phyloP scores from a whole-genome alignment of 2,888 invertebrate species.

The Gymnosoma rotundatum region DNA sequence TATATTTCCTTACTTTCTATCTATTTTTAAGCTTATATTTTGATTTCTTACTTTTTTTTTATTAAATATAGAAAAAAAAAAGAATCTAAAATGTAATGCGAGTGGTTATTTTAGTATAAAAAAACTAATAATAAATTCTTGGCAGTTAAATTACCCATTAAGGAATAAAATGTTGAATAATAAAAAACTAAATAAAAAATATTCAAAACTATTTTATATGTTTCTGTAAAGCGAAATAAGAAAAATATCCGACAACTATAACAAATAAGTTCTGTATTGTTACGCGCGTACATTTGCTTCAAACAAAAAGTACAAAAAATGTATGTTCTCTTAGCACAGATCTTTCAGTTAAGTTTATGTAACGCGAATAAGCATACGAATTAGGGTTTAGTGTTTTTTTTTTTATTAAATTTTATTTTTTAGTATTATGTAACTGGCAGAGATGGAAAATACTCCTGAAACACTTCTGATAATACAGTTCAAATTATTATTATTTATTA shows the following conservation, averaged over 20 bases:
- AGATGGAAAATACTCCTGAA: no score
- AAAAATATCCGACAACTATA: conserved; percentile 40
- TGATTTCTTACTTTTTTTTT: conserved; percentile 15
- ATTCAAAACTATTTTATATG: conserved; percentile 48
- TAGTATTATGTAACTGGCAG: no score
- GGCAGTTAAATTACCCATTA: conserved; percentile 66
- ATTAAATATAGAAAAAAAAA: conserved; percentile 19
- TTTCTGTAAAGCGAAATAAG: conserved; percentile 51
- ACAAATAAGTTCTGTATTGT: conserved; percentile 46
- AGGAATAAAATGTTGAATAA: conserved; percentile 60
- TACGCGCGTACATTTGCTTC: conserved; percentile 38
- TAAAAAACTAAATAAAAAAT: conserved; percentile 41
- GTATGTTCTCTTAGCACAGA: conserved; percentile 12
- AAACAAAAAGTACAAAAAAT: conserved; percentile 20
- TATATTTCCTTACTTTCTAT: conserved; percentile 31
- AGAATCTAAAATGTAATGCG: conserved; percentile 35
- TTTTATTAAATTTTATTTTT: no score
- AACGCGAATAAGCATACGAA: conserved; percentile 57
- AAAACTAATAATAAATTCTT: conserved; percentile 36
- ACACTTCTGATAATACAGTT: no score
- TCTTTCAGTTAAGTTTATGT: conserved; percentile 43
- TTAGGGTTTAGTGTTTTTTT: no score
- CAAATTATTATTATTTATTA: no score
- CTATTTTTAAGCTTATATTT: conserved; percentile 15
- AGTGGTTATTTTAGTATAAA: conserved; percentile 34